Percentiles rank a stretch among this genome's conserved stretches.
These are phyloP conservation scores for Pangasius larnaudii DNA, from an alignment of 2,797 vertebrate genomes.

Conservation along the genomic window DNA sequence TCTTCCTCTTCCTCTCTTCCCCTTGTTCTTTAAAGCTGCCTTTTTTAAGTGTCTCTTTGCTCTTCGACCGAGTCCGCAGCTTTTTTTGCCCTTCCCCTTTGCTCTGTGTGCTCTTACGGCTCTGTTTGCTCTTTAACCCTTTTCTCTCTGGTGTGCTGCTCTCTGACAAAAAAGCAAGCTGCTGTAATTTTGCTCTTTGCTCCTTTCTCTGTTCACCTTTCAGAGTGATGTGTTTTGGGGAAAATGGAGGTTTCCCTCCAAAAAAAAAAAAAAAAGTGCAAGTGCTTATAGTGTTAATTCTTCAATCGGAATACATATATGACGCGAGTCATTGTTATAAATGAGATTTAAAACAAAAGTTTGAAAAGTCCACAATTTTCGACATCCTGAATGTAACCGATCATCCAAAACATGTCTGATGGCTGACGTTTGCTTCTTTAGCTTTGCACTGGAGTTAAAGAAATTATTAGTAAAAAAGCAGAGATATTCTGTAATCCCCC, in stretches of 20 bases:
- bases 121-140: conserved; percentile 64
- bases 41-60: conserved; percentile 64
- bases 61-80: conserved; percentile 64
- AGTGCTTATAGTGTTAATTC: too few relatives aligned
- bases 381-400: too few relatives aligned
- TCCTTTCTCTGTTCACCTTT: neutral
- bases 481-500: neutral
- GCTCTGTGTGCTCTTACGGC: conserved; percentile 37
- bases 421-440: neutral
- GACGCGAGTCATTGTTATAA: neutral
- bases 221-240: neutral
- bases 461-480: neutral
- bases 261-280: neutral
- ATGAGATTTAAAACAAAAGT: neutral
- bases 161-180: conserved; percentile 43
- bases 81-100: conserved; percentile 64
- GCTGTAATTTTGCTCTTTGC: conserved; percentile 49
- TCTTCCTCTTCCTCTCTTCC: conserved; percentile 70
- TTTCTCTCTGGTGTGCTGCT: conserved; percentile 68
- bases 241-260: neutral
- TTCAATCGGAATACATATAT: neutral
- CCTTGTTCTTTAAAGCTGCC: conserved; percentile 63
- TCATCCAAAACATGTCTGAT: neutral
- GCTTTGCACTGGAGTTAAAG: neutral
- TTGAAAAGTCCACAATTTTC: neutral